phyloP scores from a whole-genome alignment of 2,797 vertebrate genomes.

The Podarcis siculus region DNA sequence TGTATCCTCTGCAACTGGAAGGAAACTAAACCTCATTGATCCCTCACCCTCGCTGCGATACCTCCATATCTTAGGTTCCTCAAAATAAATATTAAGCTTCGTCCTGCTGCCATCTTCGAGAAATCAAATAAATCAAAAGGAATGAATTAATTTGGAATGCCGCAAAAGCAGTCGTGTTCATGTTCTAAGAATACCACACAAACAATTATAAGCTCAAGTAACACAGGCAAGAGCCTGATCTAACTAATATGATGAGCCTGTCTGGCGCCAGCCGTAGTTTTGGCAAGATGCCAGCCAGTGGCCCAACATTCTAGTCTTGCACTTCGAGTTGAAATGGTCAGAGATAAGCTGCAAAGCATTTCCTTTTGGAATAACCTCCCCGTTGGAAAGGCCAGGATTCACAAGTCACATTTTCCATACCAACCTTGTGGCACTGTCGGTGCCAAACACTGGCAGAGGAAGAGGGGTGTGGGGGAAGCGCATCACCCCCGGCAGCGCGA shows the following conservation, averaged over 20 bases:
- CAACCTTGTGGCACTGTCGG: neutral
- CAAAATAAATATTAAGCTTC: constrained; percentile 57
- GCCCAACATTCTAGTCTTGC: constrained; percentile 33
- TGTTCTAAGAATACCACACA: constrained; percentile 69
- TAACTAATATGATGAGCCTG: constrained; percentile 66
- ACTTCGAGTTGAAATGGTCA: constrained; percentile 40
- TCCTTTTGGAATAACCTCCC: constrained; percentile 35
- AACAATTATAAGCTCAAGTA: constrained; percentile 59
- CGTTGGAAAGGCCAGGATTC: constrained; percentile 1
- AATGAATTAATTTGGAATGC: constrained; percentile 53
- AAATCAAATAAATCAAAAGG: constrained; percentile 67
- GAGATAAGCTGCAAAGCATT: constrained; percentile 42
- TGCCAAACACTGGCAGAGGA: too few relatives aligned
- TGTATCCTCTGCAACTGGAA: constrained; percentile 39
- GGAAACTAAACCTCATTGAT: constrained; percentile 49
- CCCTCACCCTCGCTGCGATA: constrained; percentile 58
- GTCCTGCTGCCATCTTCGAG: constrained; percentile 47
- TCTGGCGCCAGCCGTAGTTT: constrained; percentile 57
- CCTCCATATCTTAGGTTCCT: constrained; percentile 44
- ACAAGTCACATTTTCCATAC: neutral
- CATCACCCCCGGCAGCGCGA: neutral
- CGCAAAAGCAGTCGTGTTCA: constrained; percentile 54
- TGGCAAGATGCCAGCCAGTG: constrained; percentile 56
- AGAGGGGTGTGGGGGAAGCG: too few relatives aligned
- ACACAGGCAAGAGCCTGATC: constrained; percentile 54